Evolutionary conservation across 2,113 vertebrate species (phyloP), one percentile per base, ranked within the genome.

Genomic region (Melospiza melodia): DNA sequence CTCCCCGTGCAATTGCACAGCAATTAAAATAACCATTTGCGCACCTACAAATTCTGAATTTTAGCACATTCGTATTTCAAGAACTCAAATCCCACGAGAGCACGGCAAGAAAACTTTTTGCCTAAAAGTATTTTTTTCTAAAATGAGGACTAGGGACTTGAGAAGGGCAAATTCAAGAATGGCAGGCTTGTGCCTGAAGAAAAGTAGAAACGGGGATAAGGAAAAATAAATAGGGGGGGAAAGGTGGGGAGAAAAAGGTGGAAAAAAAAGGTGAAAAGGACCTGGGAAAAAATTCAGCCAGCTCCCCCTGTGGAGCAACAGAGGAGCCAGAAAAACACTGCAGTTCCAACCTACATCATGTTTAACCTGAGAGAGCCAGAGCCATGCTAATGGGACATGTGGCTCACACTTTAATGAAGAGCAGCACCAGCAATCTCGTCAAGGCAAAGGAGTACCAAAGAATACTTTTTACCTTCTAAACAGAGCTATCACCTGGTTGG

Each of bases 1-100:
- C 35, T 96, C 94, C 84, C 95, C 74, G 69, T 79, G 51, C 73
- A 94, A 92, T 75, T 95, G 66, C 91, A 85, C 48, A 77, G 89
- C 93, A 97, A 96, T 79, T 86, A 84, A 78, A 95, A 82, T 44
- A 81, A 61, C 57, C 58, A 43, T 87, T 95, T 91, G 37, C 52
- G 88, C 2, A 21, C n/a, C 67, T 73, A 59, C 49, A n/a, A 71
- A 76, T 73, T 74, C 82, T 68, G 52, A 80, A 55, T 87, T 94
- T 81, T 75, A 91, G 73, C 51, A 78, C 41, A 71, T 69, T 93
- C 46, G 28, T 63, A 68, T 80, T 78, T 69, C n/a, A 62, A 27
- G 46, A 75, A 81, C 48, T 66, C 63, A 73, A 93, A 92, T 91
- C 71, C 75, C 83, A 62, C 12, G 14, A 48, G 37, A 94, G 52